Conservation (phyloP, 2,888 invertebrate genomes). For the Tortricodes alternella region DNA sequence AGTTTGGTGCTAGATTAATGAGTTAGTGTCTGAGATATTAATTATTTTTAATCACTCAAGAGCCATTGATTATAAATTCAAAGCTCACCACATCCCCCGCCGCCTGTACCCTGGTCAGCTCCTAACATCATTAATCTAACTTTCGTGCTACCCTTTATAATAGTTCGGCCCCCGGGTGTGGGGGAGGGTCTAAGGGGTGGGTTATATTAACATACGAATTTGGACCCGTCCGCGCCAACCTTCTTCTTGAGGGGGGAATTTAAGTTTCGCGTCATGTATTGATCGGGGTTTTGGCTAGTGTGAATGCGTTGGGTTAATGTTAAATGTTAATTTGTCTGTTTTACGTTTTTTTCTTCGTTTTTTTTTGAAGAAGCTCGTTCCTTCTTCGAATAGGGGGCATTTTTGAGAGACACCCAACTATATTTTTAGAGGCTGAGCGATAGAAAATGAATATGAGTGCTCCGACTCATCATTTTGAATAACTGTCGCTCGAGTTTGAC, state of each 20-base stretch:
- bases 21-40: too few relatives aligned
- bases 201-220: constrained; percentile 81
- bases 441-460: too few relatives aligned
- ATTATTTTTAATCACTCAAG: too few relatives aligned
- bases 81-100: constrained; percentile 32
- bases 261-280: constrained; percentile 79
- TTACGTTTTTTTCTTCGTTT: not conserved
- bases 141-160: constrained; percentile 83
- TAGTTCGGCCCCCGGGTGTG: constrained; percentile 69
- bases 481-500: too few relatives aligned
- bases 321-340: not conserved
- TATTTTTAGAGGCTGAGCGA: too few relatives aligned
- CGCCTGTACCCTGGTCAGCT: constrained; percentile 72
- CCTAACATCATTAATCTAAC: constrained; percentile 84
- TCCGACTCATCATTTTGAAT: too few relatives aligned
- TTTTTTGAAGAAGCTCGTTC: too few relatives aligned
- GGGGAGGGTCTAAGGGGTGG: constrained; percentile 43
- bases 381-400: too few relatives aligned
- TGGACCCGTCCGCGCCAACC: constrained; percentile 69
- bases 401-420: too few relatives aligned
- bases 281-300: constrained; percentile 66
- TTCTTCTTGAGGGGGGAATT: constrained; percentile 78
- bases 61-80: not conserved
- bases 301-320: constrained; percentile 18
- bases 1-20: too few relatives aligned